Evolutionary conservation across 2,113 vertebrate genomes (phyloP).

Genomic region (Sinocyclocheilus maitianheensis): DNA sequence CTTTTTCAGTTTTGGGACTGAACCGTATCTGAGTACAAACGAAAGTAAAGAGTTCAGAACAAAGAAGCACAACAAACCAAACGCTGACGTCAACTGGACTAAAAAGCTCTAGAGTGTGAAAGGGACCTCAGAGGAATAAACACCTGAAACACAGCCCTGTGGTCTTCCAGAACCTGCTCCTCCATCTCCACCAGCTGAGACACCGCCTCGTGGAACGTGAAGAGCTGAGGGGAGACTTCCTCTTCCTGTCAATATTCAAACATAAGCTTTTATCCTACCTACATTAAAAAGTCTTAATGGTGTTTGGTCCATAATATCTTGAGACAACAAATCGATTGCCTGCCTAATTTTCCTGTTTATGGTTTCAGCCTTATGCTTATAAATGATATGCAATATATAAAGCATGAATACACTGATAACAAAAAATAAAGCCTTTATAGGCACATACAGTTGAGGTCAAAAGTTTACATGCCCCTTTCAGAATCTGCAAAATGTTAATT

Average conservation of each 20-base stretch:
- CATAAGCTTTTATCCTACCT: neutral
- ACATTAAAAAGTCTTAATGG: neutral
- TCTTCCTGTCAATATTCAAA: slow-evolving; percentile 83
- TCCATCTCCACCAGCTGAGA: slow-evolving; percentile 99
- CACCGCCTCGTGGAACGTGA: slow-evolving; percentile 96
- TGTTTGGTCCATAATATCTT: neutral
- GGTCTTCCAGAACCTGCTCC: slow-evolving; percentile 96
- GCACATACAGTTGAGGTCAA: neutral
- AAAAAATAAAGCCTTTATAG: neutral
- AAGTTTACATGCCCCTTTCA: too few relatives aligned
- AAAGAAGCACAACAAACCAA: neutral
- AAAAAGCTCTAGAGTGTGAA: neutral
- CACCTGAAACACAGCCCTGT: slow-evolving; percentile 96
- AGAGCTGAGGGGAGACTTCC: slow-evolving; percentile 96
- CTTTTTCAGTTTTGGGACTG: neutral
- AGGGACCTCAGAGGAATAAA: slow-evolving; percentile 21
- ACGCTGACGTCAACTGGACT: neutral
- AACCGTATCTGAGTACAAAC: neutral
- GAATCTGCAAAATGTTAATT: too few relatives aligned
- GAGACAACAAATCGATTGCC: neutral
- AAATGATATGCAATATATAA: neutral
- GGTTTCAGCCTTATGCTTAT: neutral
- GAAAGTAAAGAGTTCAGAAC: neutral
- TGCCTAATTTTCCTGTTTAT: neutral
- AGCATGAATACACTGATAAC: neutral